Evolutionary conservation across 2,888 invertebrate species (phyloP), one percentile per base, ranked within the genome.

Genomic region (Lamproptera curius): DNA sequence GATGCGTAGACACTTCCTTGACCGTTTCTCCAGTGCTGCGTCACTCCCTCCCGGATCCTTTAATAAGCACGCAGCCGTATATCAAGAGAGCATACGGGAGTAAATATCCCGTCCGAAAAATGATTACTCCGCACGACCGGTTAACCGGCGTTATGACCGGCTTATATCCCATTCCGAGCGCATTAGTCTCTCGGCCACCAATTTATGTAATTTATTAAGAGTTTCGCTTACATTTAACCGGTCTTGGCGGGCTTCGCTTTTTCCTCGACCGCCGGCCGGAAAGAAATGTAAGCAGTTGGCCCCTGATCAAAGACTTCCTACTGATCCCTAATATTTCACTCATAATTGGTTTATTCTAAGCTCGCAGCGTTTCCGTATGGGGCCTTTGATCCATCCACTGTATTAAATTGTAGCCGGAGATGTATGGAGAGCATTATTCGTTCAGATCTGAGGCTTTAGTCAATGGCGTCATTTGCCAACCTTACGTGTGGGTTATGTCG

Each of bases 341-440:
- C 84, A 85, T 87, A 87, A 87, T 87, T 87, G 87, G 87, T 86
- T 86, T 87, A 87, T 84, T 82, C 87, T 85, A 85, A 85, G 86
- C 86, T 84, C 59, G 67, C 71, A 73, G 76, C 70, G 74, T 74
- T 80, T 77, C 84, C 85, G 82, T 83, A 72, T 82, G 74, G 69
- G 63, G 67, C 74, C 80, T 87, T 87, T 87, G 87, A 87, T 87
- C 86, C 83, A 75, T 62, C 68, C 75, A 76, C 70, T 85, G 83
- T 84, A 87, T 86, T 85, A 85, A 76, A 75, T 76, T 79, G 79
- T 76, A 71, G 69, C 72, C 59, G 56, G 73, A 83, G 85, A 86
- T 73, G 79, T 84, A 85, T 85, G 76, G 67, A 63, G 67, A 52
- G 63, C 73, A 79, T 85, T 84, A 85, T 82, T 83, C 73, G 76